Evolutionary conservation across 2,113 vertebrate species (phyloP), one percentile per base, ranked within the genome.

Genomic region (Lycaon pictus): DNA sequence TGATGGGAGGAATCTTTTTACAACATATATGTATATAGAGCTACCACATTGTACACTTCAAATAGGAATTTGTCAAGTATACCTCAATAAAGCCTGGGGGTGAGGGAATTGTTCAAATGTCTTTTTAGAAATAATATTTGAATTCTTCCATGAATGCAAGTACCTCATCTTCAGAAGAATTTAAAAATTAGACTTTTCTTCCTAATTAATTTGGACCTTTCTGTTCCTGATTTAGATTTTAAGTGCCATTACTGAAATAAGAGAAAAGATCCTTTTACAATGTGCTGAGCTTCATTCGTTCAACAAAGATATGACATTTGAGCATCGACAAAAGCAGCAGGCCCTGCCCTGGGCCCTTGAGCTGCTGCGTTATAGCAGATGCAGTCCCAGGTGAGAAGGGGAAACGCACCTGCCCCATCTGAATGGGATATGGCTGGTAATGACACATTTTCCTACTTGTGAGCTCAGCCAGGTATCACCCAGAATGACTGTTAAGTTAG

Each of bases 401-500:
- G 48, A 80, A 72, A 95, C 4, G 63, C 43, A 72, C 55, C 60
- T 77, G 32, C 11, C 22, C 10, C 9, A 1, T 80, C n/a, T 43
- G 51, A 83, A 29, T 17, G 51, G 32, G n/a, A 17, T 19, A 48
- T 35, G 29, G 16, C 9, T 72, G 60, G 65, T 85, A 8, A 17
- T 29, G 35, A 77, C 43, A 55, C 27, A 29, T 17, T 81, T 62
- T 60, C 55, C 48, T 16, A 37, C 56, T 79, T 95, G 35, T 6
- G 16, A 72, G 58, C 20, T 81, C 56, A 90, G 55, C 58, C 65
- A 43, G 63, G 51, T 96, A 86, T 93, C 95, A 96, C 89, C 71
- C 48, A 56, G 92, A 55, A 92, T 23, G 83, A 51, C 67, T 90
- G 83, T 55, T 69, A 81, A 94, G 79, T 37, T 56, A 90, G 95